Base-by-base conservation (phyloP, 2,797 vertebrate genomes). In the Sardinella longiceps region DNA sequence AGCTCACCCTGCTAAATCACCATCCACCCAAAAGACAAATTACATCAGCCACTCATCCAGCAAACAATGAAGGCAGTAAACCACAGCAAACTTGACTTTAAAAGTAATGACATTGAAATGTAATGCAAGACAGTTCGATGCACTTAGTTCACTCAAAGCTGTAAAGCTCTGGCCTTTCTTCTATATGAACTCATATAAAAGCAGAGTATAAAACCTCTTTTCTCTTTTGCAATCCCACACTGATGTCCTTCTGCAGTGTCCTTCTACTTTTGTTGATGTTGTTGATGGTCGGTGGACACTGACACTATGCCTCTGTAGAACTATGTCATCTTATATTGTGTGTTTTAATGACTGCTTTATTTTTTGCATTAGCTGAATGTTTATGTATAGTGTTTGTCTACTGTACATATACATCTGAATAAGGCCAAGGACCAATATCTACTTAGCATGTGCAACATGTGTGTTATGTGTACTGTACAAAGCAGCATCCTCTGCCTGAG, bases 1-100 rank as follows among this genome's bases (percentile, higher is more conserved):
- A 39, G 70, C 37, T 20, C 7, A 20, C 70, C 70, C 39, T 39
- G 70, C 70, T 39, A 23, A 77, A 39, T 77, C 37, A 77, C 20
- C 33, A 77, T 43, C 33, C 18, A 77, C 33, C 15, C 70, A 77
- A 77, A 77, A 77, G 70, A 39, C 70, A 77, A 18, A 77, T 83
- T 60, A 70, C 15, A 70, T 74, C 70, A 83, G 60, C 82, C 82
- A 70, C 37, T 83, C 23, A 63, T 50, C 43, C 50, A 30, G 25
- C 45, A 66, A 66, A 83, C 45, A 83, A 33, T 83, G 4, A 25
- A 83, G 56, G 14, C 63, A 70, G 33, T 70, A 70, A 70, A 70
- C 63, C 63, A 70, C 30, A 77, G 20, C 33, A 39, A 39, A 37
- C 14, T 23, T 15, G 0, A 18, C 70, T 20, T 18, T 23, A 43